Evolutionary conservation across 2,797 vertebrate genomes (phyloP).

Genomic region (Varecia variegata): DNA sequence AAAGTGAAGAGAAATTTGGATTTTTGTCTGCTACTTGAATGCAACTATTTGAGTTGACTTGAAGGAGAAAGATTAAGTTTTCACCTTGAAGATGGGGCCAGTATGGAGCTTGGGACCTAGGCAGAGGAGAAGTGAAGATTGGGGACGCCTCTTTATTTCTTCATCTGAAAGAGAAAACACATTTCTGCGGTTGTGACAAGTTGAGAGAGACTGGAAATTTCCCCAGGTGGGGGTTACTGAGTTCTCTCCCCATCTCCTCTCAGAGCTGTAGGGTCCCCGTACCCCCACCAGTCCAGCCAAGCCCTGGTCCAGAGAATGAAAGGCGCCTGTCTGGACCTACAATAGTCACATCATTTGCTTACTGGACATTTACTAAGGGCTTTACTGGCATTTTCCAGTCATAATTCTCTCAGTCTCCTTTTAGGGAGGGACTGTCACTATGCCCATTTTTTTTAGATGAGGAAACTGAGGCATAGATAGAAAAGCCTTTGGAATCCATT

Average conservation of each 20-base stretch:
- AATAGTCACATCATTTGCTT: rapidly evolving
- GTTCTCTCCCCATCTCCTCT: not conserved
- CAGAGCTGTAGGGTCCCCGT: not conserved
- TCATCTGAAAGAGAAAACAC: not conserved
- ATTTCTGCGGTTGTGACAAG: not conserved
- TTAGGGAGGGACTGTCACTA: not conserved
- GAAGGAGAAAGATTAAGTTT: not conserved
- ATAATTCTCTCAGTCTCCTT: not conserved
- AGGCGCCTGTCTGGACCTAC: not conserved
- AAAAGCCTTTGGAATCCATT: not conserved
- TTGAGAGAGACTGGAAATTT: not conserved
- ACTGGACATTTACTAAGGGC: not conserved
- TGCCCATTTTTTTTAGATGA: not conserved
- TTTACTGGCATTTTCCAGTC: not conserved
- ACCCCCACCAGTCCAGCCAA: not conserved
- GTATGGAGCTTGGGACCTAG: not conserved
- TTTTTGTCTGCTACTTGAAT: not conserved
- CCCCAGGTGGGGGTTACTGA: not conserved
- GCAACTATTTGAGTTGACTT: not conserved
- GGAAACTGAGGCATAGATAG: not conserved
- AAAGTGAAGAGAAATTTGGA: not conserved
- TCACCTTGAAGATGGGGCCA: not conserved
- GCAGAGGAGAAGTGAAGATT: not conserved
- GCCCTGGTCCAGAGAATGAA: not conserved
- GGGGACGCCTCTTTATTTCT: not conserved